A percentile compares a stretch with the other conserved stretches of the same genome.
Evolutionary conservation across 1,140 invertebrate genomes (phyloP).

Genomic region (Lamellibrachia luymesi): DNA sequence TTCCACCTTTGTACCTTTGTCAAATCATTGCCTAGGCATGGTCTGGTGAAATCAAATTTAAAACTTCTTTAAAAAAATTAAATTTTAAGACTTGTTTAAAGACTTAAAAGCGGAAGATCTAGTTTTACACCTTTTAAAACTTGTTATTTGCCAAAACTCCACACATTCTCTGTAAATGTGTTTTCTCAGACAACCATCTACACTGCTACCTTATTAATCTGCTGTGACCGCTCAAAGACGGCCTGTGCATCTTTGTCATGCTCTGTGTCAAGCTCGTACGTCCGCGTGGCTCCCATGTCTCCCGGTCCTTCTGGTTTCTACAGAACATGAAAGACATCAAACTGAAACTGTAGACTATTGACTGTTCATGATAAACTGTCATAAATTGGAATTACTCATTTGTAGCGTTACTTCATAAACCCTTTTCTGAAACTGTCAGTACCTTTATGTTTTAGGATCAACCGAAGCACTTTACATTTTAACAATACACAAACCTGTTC

Average conservation of each 20-base stretch:
- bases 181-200: slow-evolving; percentile 13
- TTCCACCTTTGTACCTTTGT: too few species aligned
- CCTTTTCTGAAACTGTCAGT: too few species aligned
- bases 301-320: slow-evolving; percentile 33
- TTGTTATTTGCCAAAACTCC: too few species aligned
- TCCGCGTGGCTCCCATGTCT: slow-evolving; percentile 85
- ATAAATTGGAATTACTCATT: neutral
- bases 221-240: slow-evolving; percentile 87
- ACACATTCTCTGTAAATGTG: too few species aligned
- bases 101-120: too few species aligned
- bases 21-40: too few species aligned
- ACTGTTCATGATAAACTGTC: neutral
- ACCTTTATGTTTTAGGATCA: neutral
- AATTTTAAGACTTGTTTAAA: too few species aligned
- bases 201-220: slow-evolving; percentile 73
- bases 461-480: neutral
- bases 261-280: slow-evolving; percentile 89
- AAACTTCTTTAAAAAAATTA: too few species aligned
- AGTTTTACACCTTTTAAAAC: too few species aligned
- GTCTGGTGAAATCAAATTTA: too few species aligned
- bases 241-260: slow-evolving; percentile 88
- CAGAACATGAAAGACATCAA: neutral
- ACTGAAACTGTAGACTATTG: neutral
- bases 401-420: too few species aligned
- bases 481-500: neutral